These are phyloP conservation scores for Myripristis murdjan DNA, from an alignment of 2,797 vertebrate genomes.

Conservation along the genomic window DNA sequence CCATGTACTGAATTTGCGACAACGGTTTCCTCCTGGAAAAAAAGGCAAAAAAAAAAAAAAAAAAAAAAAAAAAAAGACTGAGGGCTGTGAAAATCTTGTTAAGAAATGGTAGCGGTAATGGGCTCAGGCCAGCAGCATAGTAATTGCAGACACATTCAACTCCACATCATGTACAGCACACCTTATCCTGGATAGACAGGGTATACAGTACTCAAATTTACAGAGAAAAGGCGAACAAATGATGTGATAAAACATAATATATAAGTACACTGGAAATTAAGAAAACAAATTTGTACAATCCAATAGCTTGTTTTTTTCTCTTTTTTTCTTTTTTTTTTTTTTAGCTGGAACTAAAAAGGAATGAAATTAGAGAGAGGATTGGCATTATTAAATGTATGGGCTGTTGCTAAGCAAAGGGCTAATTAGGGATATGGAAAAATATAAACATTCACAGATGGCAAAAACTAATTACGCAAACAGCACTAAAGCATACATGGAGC, in stretches of 20 bases:
- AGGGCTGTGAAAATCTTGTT: conserved; percentile 6
- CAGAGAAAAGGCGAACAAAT: conserved; percentile 46
- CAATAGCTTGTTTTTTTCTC: too few species aligned
- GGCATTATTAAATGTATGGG: conserved; percentile 30
- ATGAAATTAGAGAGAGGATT: conserved; percentile 38
- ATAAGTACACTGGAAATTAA: conserved; percentile 55
- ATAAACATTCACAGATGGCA: conserved; percentile 51
- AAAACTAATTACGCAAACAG: conserved; percentile 52
- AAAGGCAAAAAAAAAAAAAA: too few species aligned
- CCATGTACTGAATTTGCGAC: conserved; percentile 13
- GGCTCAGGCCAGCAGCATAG: conserved; percentile 24
- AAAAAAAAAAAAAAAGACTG: too few species aligned
- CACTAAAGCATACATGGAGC: conserved; percentile 34
- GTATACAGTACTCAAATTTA: conserved; percentile 46
- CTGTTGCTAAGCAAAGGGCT: conserved; percentile 42
- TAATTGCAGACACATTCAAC: conserved; percentile 40
- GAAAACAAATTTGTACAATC: conserved; percentile 70
- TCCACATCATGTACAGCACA: conserved; percentile 38
- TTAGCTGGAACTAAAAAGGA: conserved; percentile 45
- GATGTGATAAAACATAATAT: conserved; percentile 55
- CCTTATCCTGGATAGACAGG: conserved; percentile 33
- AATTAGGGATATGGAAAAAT: conserved; percentile 28
- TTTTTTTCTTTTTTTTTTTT: conserved; percentile 53
- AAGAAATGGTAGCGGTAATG: conserved; percentile 36
- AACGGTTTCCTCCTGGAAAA: conserved; percentile 16